phyloP scores from a whole-genome alignment of 2,888 invertebrate species.

The Invenusta paracnida region DNA sequence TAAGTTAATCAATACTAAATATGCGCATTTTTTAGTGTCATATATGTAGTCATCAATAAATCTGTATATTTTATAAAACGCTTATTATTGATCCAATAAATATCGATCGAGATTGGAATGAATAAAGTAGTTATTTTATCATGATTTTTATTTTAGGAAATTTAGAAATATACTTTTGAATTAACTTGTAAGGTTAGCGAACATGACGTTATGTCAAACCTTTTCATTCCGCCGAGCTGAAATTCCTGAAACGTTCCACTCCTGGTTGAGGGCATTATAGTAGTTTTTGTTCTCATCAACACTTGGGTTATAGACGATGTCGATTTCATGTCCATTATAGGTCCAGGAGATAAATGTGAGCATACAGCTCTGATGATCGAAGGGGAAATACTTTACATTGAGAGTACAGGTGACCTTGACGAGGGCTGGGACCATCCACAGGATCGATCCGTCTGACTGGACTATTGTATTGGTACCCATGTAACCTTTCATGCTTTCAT shows the following conservation, averaged over 20 bases:
- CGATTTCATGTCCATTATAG: constrained; percentile 56
- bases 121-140: too few species aligned
- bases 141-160: too few species aligned
- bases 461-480: constrained; percentile 62
- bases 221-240: neutral
- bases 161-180: too few species aligned
- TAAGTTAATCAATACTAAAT: too few species aligned
- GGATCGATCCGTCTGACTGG: constrained; percentile 61
- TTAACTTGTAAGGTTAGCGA: too few species aligned
- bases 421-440: constrained; percentile 63
- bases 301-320: neutral
- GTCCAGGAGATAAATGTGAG: constrained; percentile 64
- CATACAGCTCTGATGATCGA: constrained; percentile 62
- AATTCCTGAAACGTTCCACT: constrained; percentile 20
- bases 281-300: constrained; percentile 27
- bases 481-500: constrained; percentile 97
- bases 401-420: constrained; percentile 62
- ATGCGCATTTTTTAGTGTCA: too few species aligned
- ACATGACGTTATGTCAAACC: too few species aligned
- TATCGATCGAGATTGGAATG: too few species aligned
- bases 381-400: constrained; percentile 63
- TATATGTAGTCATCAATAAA: too few species aligned
- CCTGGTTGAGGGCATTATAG: constrained; percentile 28
- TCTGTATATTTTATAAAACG: too few species aligned
- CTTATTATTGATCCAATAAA: too few species aligned